Base-by-base conservation (phyloP, 2,797 vertebrate genomes). In the Bovichtus diacanthus region DNA sequence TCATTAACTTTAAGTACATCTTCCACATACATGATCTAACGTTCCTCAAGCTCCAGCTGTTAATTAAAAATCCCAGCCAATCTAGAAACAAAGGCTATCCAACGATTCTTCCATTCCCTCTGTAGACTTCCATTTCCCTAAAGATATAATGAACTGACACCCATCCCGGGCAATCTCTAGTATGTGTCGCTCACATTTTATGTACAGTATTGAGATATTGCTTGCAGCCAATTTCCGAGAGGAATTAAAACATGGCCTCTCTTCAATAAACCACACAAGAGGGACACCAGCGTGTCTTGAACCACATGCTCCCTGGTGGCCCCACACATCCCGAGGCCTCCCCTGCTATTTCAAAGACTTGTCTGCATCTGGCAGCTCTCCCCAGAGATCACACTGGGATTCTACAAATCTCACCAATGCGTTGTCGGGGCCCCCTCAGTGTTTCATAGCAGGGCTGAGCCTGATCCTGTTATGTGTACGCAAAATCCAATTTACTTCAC, bases 331-430 rank as follows among this genome's bases (percentile, higher is more conserved):
- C 65, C 23, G 53, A 74, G 75, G 71, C 67, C 74, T 46, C 25
- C 25, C 3, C 0, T 10, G 25, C n/a, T 54, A 43, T 81, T 88
- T 92, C 80, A 92, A 89, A 89, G 76, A 64, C 70, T 29, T 6
- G 50, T 61, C 81, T 81, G 67, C 70, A 43, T 87, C 71, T 81
- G 69, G 81, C 27, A 70, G 54, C 53, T 66, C 70, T 68, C 77
- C 61, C 49, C n/a, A 5, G 77, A 86, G 77, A 90, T 92, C 87
- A 83, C 92, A 93, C 90, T 54, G 47, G 62, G 84, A 87, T 85
- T 89, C 85, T 73, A 92, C 85, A 94, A 92, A 89, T 93, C 93
- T 91, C 92, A 93, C 90, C 88, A 69, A 78, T 56, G 70, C 41
- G 88, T 63, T 76, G 76, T 44, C 1, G 47, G 84, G 75, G 76